These are phyloP conservation scores for Fukomys damarensis DNA, from an alignment of 2,113 vertebrate genomes.

Conservation along the genomic window DNA sequence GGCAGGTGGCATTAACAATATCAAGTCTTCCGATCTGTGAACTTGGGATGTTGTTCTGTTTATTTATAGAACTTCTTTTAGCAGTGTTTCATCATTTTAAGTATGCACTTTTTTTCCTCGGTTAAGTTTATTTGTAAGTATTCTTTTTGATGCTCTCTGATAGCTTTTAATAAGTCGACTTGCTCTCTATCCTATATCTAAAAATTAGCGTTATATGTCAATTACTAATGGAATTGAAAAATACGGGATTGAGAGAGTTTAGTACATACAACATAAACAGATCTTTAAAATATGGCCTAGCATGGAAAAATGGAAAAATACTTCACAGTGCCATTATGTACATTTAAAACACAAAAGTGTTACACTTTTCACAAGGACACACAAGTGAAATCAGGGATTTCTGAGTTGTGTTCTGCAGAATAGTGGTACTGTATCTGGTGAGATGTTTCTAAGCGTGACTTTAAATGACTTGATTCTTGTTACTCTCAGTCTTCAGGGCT, in stretches of 20 bases:
- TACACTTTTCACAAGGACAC: background rate
- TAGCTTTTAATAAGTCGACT: background rate
- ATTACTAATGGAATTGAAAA: background rate
- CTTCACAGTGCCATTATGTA: background rate
- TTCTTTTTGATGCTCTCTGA: background rate
- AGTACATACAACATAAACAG: background rate
- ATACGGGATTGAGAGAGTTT: background rate
- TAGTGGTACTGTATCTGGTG: background rate
- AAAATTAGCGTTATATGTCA: background rate
- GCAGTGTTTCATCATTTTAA: background rate
- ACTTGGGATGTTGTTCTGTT: background rate
- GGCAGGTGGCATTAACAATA: too few relatives aligned
- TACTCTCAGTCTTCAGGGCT: background rate
- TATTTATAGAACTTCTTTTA: background rate
- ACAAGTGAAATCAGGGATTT: background rate
- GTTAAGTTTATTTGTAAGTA: background rate
- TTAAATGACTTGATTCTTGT: background rate
- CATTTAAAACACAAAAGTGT: background rate
- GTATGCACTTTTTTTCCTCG: background rate
- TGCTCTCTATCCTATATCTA: background rate
- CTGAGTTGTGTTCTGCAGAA: background rate
- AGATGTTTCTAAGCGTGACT: background rate
- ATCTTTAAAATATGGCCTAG: background rate
- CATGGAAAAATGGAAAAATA: background rate
- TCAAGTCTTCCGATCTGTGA: background rate